Base-by-base conservation (phyloP, 1,140 invertebrate species). In the Meloidogyne exigua region DNA sequence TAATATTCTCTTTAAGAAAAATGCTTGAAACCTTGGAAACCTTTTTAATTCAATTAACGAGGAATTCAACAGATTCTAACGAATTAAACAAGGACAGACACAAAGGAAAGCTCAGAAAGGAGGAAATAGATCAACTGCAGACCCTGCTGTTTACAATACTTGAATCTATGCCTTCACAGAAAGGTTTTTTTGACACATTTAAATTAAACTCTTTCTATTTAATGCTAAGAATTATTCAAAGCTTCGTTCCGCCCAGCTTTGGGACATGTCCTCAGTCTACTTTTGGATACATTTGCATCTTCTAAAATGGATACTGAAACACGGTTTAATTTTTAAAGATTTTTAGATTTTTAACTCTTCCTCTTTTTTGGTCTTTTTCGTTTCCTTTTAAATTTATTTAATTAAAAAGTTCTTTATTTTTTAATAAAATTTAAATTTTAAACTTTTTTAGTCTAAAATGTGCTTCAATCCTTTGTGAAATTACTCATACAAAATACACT, bases 211-310 rank as follows among this genome's bases (percentile, higher is more conserved):
- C 7, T 57, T 57, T 57, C 3, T 18, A 18, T 25, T 68, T 68
- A n/a, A 23, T 21, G 23, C 25, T 64, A 12, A 73, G 72, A 73
- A n/a, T 28, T 73, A 23, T 73, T 73, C 36, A 36, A 73, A 25
- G 25, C 23, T 57, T 57, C 72, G 10, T 25, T 73, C 21, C 72
- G 72, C 13, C 72, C 72, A 36, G 44, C 42, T 10, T 62, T 73
- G 23, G 72, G 72, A 11, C 72, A 73, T 65, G 23, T 73, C 1
- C 57, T 73, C 39, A 23, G 28, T 4, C 11, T 73, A 28, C 65
- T 73, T 25, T 39, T 73, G 26, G 26, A 65, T 64, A 64, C 57
- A 3, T 73, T 73, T 73, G 57, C 2, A 21, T 32, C 25, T 73
- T 68, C 66, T 42, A 18, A 73, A 15, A 26, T n/a, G 1, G 72